Percentiles rank a stretch among this genome's conserved stretches.
These are phyloP conservation scores for Botrylloides violaceus DNA, from an alignment of 23 tunicate genomes.

Conservation along the genomic window DNA sequence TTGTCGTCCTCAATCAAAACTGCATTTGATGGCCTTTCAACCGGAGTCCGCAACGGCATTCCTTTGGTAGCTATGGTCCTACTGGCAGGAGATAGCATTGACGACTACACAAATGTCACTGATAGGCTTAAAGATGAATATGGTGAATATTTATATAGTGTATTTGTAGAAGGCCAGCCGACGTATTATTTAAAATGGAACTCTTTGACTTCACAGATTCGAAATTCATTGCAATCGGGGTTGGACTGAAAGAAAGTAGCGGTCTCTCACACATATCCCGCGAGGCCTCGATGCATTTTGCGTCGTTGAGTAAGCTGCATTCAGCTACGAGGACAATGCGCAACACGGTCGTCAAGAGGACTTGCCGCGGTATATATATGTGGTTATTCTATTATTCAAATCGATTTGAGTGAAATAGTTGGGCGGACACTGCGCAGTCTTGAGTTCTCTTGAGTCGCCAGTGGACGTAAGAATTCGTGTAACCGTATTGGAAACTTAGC, in stretches of 20 bases:
- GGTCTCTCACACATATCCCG: neutral
- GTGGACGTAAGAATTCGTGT: no score
- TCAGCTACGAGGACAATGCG: neutral
- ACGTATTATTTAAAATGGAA: no score
- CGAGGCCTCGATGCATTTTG: neutral
- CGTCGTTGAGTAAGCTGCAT: neutral
- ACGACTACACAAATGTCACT: neutral
- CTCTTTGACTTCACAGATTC: no score
- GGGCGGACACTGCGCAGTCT: no score
- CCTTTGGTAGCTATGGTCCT: neutral
- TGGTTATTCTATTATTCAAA: no score
- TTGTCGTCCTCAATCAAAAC: neutral
- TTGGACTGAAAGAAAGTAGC: neutral
- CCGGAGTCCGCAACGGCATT: neutral
- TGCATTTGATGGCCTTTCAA: neutral
- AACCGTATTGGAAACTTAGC: no score
- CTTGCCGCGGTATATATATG: no score
- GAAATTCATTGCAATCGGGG: neutral
- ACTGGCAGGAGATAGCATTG: neutral
- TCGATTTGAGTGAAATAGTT: no score
- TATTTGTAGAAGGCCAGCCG: neutral
- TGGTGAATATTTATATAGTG: no score
- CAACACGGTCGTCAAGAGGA: no score
- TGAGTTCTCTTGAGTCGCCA: no score
- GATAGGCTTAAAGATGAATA: neutral